Evolutionary conservation across 64 coral and sea anemone species (phyloP), one percentile per base, ranked within the genome.

Genomic region (Dendrophyllia cribrosa): DNA sequence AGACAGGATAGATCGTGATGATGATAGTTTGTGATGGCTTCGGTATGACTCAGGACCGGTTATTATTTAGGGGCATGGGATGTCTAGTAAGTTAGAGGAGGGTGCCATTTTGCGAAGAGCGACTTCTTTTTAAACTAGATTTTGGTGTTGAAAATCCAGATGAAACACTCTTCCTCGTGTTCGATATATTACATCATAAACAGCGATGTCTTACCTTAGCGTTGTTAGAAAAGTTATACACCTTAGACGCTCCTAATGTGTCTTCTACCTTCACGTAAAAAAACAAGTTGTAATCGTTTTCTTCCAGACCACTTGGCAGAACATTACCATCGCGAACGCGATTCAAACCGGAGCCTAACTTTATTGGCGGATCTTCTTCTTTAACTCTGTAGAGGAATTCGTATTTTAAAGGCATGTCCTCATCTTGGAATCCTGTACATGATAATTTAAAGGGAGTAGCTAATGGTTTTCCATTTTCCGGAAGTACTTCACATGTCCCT

Each of bases 341-440:
- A 7, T 68, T 14, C 0, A 68, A 0, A 13, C 46, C 62, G 2
- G 8, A 7, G 26, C 62, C 80, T 67, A 84, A 14, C 0, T 43
- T 66, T 67, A 10, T 0, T 0, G 8, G 20, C 9, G 25, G 3
- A 9, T 0, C 0, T 17, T 12, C 61, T 6, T 12, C 4, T 1
- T 11, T 7, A 10, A 0, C 67, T 12, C 7, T 22, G 61, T 50
- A 67, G 47, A 84, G 21, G 80, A 84, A 84, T 67, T 68, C 45
- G 45, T 93, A 93, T 1, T 11, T 0, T 22, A 93, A 47, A 51
- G 91, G 91, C 10, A 0, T 9, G 7, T 93, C 91, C 0, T 7
- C 10, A 44, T 93, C 91, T 48, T 58, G 0, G 71, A 83, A 93
- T 12, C 7, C 72, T 53, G 1, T 7, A 51, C 91, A 93, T 1